Evolutionary conservation across 2,888 invertebrate genomes (phyloP), one percentile per base, ranked within the genome.

Genomic region (Noctua fimbriata): DNA sequence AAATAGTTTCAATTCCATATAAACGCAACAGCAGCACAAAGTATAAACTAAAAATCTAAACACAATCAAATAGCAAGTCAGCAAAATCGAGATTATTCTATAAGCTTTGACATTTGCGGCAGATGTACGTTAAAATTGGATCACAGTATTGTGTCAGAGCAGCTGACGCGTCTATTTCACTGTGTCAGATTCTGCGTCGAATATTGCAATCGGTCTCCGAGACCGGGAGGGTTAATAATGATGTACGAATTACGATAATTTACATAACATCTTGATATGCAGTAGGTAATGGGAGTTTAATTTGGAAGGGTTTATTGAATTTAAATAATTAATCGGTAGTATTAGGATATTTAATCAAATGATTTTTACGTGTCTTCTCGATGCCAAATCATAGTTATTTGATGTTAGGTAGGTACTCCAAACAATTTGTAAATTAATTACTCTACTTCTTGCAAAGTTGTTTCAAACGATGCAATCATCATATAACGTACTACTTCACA

Each of bases 101-200:
- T 87, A 82, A 84, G 87, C 88, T 86, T 87, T 89, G 89, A 89
- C 89, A 85, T 89, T 89, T 88, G 90, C 84, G 90, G 90, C 89
- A 89, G 89, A 89, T 89, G 89, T 89, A 89, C 90, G 89, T 88
- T 89, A 85, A 89, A 89, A 89, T 89, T 89, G 89, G 90, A 89
- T 89, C 90, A 85, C 83, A 86, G 87, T 83, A 89, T 89, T 90
- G 90, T 89, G 89, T 89, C 85, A 72, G 77, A 81, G 74, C 89
- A 89, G 89, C 90, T 89, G 89, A 89, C 89, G 89, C 84, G 78
- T 84, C 83, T 84, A 87, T 87, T 84, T 82, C 90, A 87, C 85
- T 87, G 84, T 89, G 89, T 89, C 89, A 89, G 85, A 89, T 83
- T 89, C 82, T 85, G 84, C 86, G 84, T 82, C 86, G 85, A 89